These are phyloP conservation scores for Papilio polytes DNA, from an alignment of 1,140 invertebrate genomes.

Conservation along the genomic window DNA sequence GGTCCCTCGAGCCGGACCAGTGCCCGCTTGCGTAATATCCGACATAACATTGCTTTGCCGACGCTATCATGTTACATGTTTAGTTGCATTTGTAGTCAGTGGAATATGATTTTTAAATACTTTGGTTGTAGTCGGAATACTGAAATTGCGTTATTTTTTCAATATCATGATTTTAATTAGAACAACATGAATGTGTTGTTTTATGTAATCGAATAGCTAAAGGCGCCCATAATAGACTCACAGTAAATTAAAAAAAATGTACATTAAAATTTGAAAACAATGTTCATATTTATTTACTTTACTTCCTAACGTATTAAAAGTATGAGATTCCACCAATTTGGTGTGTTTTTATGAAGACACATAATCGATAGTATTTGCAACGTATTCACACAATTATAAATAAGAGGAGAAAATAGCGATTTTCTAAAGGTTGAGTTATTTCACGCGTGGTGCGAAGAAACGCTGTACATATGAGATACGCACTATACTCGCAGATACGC, in stretches of 20 bases:
- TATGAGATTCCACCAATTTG: too few species aligned
- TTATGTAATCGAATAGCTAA: too few species aligned
- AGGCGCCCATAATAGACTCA: too few species aligned
- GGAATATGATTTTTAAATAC: not conserved
- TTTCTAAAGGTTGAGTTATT: not conserved
- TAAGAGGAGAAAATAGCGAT: too few species aligned
- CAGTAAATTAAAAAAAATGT: too few species aligned
- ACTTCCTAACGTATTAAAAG: too few species aligned
- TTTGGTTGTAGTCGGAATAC: too few species aligned
- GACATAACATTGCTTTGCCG: not conserved
- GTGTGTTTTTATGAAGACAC: too few species aligned
- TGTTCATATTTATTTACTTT: too few species aligned
- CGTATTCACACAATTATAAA: too few species aligned
- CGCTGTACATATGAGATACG: not conserved
- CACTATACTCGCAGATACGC: not conserved
- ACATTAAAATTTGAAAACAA: too few species aligned
- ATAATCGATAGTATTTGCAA: too few species aligned
- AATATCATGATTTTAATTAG: not conserved
- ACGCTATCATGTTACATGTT: not conserved
- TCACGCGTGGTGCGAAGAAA: not conserved
- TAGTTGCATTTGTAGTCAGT: not conserved
- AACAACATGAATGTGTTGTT: not conserved
- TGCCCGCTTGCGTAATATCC: conserved; percentile 18
- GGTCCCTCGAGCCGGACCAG: conserved; percentile 2
- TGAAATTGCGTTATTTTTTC: not conserved